Evolutionary conservation across 1,140 invertebrate species (phyloP).

Genomic region (Neotoxoptera formosana): DNA sequence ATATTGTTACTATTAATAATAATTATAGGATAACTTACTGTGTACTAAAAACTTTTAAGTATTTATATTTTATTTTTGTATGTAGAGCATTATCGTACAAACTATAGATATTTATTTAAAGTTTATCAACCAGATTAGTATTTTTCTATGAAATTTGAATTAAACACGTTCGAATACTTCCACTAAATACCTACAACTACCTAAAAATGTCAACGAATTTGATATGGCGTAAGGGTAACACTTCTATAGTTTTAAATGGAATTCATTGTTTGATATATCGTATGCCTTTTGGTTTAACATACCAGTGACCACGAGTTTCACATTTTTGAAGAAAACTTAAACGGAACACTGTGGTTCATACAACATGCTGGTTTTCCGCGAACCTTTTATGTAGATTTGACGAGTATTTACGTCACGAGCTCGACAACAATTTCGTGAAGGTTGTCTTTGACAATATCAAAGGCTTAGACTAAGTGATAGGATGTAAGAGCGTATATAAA

Average conservation of each 20-base stretch:
- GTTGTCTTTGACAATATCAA: background rate
- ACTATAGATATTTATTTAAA: background rate
- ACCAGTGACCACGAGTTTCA: background rate
- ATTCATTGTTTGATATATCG: background rate
- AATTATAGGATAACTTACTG: no score
- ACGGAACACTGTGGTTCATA: background rate
- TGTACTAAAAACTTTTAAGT: background rate
- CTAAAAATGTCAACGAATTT: background rate
- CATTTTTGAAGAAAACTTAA: background rate
- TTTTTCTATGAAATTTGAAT: background rate
- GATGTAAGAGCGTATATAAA: background rate
- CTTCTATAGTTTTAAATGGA: background rate
- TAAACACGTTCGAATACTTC: background rate
- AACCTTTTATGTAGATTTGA: constrained; percentile 2
- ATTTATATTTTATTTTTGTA: background rate
- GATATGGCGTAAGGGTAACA: background rate
- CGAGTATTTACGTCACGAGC: background rate
- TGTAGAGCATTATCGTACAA: background rate
- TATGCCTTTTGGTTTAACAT: background rate
- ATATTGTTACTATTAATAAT: background rate
- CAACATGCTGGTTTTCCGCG: background rate
- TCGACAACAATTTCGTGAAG: background rate
- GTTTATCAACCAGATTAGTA: background rate
- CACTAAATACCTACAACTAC: background rate
- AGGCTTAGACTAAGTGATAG: background rate